Conservation (phyloP, 2,113 vertebrate genomes). For the Corythornis madagascariensis region DNA sequence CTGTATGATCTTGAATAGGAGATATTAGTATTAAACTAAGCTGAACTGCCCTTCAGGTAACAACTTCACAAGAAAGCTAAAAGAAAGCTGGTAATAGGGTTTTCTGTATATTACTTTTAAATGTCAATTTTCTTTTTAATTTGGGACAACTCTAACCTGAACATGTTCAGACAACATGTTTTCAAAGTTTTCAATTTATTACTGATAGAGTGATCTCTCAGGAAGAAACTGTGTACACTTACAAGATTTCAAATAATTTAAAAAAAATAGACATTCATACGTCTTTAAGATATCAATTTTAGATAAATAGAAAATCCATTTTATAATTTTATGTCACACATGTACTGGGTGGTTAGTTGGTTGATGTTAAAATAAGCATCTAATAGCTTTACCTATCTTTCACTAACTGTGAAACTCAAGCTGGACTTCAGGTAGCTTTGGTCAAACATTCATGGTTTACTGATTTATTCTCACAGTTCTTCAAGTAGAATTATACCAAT, state of each 20-base stretch:
- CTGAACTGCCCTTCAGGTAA: background rate
- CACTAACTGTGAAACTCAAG: background rate
- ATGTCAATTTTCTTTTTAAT: background rate
- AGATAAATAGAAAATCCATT: background rate
- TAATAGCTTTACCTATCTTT: background rate
- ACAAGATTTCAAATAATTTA: background rate
- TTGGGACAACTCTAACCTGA: background rate
- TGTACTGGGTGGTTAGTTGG: background rate
- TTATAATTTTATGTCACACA: no score
- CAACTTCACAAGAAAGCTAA: background rate
- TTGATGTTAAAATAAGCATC: background rate
- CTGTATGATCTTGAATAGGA: background rate
- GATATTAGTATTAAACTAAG: background rate
- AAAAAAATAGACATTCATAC: background rate
- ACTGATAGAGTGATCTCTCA: no score
- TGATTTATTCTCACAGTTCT: background rate
- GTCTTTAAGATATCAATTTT: background rate
- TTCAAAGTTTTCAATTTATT: background rate
- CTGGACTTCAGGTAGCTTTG: background rate
- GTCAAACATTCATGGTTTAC: background rate
- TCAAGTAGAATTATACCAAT: background rate
- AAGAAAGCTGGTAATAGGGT: background rate
- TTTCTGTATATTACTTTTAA: background rate
- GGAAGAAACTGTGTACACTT: background rate
- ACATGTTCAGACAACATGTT: background rate